These are phyloP conservation scores for Bubo blakistoni DNA, from an alignment of 2,113 vertebrate species.

Conservation along the genomic window DNA sequence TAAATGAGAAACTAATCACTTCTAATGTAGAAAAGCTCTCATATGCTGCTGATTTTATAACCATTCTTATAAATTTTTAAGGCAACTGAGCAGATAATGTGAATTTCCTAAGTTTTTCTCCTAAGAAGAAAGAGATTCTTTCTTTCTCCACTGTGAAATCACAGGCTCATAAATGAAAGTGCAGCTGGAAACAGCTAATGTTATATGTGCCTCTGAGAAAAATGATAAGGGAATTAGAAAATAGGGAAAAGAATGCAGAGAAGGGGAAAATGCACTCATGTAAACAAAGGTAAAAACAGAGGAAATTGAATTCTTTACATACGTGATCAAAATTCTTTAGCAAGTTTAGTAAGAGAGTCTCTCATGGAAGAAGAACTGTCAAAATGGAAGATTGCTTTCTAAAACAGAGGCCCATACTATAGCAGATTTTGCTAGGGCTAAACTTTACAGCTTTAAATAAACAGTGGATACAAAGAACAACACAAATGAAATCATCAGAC, in stretches of 20 bases:
- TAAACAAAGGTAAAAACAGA: not conserved
- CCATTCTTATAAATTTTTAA: not conserved
- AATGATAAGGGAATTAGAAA: not conserved
- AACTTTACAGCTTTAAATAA: not conserved
- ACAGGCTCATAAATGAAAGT: not conserved
- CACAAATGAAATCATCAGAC: constrained; percentile 17
- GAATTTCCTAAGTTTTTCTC: not conserved
- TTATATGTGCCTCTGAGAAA: not conserved
- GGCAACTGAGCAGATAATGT: not conserved
- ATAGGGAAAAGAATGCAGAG: not conserved
- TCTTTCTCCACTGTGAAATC: not conserved
- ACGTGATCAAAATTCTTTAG: not conserved
- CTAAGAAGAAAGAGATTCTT: not conserved
- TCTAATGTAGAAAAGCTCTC: not conserved
- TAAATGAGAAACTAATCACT: not conserved
- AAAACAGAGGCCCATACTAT: not conserved
- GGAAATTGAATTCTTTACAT: not conserved
- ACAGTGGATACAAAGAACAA: not conserved
- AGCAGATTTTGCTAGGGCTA: not conserved
- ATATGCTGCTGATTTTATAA: not conserved
- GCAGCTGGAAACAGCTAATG: not conserved
- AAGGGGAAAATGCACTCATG: not conserved
- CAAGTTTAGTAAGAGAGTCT: not conserved
- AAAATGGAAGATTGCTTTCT: not conserved
- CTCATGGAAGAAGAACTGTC: not conserved